These are phyloP conservation scores for Epinephelus lanceolatus DNA, from an alignment of 2,113 vertebrate genomes.

Conservation along the genomic window DNA sequence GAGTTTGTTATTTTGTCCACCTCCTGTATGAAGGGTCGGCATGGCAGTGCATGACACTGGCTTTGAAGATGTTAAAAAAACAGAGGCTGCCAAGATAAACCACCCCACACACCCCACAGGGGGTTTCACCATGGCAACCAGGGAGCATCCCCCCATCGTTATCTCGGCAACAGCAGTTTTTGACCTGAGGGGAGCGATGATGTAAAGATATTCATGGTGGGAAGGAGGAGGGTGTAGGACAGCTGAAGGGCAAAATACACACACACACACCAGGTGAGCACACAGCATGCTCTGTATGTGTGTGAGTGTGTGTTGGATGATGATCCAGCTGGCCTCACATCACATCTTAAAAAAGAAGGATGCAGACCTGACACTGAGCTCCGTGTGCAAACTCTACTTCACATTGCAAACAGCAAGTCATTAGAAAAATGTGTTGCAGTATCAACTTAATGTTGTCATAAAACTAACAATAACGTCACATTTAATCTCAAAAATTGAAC, in stretches of 20 bases:
- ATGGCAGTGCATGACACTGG: background rate
- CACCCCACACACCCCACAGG: background rate
- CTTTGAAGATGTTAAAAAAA: background rate
- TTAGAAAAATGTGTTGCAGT: background rate
- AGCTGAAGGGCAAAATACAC: slow-evolving; percentile 31
- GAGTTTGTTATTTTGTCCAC: slow-evolving; percentile 5
- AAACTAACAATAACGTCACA: background rate
- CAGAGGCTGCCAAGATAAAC: slow-evolving; percentile 22
- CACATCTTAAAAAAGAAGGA: slow-evolving; percentile 5
- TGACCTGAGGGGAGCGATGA: slow-evolving; percentile 42
- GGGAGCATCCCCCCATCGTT: slow-evolving; percentile 54
- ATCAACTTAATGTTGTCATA: background rate
- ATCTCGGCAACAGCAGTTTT: slow-evolving; percentile 53
- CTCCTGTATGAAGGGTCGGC: background rate
- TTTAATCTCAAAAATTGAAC: too few species aligned
- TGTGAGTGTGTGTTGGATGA: slow-evolving; percentile 12
- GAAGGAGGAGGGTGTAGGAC: slow-evolving; percentile 9
- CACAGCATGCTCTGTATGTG: background rate
- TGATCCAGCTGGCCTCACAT: slow-evolving; percentile 25
- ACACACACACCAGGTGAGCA: slow-evolving; percentile 5
- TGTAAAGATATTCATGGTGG: slow-evolving; percentile 11
- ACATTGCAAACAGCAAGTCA: background rate
- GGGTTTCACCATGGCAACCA: slow-evolving; percentile 62
- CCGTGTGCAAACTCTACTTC: background rate
- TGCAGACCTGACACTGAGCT: background rate